Conservation (phyloP, 2,113 vertebrate genomes). For the Chinchilla lanigera region DNA sequence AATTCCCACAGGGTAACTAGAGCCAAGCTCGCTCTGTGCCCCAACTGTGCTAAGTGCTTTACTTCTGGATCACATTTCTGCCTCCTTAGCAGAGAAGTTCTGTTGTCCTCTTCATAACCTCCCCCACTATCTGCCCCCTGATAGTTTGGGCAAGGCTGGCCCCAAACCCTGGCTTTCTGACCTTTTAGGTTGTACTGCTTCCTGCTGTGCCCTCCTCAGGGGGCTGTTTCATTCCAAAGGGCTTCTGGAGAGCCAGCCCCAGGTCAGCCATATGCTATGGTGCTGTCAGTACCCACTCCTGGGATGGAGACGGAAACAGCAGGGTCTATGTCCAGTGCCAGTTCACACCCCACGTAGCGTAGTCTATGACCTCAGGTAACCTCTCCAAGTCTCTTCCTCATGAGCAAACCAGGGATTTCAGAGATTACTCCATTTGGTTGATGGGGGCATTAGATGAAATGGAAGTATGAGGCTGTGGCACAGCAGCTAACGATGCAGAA, state of each 20-base stretch:
- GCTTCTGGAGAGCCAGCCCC: background rate
- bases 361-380: background rate
- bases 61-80: slow-evolving; percentile 43
- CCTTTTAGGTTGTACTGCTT: background rate
- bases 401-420: background rate
- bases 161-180: background rate
- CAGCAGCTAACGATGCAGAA: too few relatives aligned
- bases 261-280: background rate
- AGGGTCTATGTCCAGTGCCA: background rate
- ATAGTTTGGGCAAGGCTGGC: background rate
- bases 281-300: background rate
- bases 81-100: background rate
- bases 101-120: background rate
- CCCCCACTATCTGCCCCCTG: background rate
- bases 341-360: background rate
- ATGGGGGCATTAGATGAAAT: background rate
- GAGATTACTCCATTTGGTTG: rapidly evolving
- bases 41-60: background rate
- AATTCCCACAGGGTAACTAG: background rate
- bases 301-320: background rate
- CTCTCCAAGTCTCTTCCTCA: background rate
- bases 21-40: background rate
- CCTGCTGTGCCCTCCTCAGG: background rate
- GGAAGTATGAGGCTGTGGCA: background rate
- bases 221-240: background rate